These are phyloP conservation scores for Cyphomyrmex costatus DNA, from an alignment of 1,140 invertebrate species.

Conservation along the genomic window DNA sequence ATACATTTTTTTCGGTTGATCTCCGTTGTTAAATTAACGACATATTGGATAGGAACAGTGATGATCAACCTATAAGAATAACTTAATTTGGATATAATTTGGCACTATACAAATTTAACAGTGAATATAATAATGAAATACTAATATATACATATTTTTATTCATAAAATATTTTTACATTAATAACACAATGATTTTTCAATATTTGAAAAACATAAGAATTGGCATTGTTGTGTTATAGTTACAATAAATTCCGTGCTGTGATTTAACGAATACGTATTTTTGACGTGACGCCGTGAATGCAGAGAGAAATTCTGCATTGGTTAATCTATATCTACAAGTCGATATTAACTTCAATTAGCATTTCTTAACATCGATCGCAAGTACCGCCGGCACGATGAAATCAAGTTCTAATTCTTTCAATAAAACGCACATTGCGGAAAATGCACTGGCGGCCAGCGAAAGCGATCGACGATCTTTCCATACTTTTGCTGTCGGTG, in stretches of 20 bases:
- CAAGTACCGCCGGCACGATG: neutral
- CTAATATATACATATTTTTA: neutral
- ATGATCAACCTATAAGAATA: no score
- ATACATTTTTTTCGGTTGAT: no score
- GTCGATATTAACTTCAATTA: neutral
- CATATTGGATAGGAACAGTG: no score
- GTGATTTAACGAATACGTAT: neutral
- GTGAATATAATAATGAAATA: no score
- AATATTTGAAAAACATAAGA: neutral
- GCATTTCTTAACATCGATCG: neutral
- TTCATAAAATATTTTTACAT: neutral
- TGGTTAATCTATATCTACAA: neutral
- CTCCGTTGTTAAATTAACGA: no score
- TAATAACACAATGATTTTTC: neutral
- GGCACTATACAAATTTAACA: no score
- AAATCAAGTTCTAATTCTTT: slow-evolving; percentile 39
- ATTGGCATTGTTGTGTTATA: neutral
- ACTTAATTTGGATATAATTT: no score
- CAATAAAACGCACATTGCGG: neutral
- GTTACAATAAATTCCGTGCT: neutral
- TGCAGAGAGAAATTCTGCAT: neutral
- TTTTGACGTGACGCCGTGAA: neutral
- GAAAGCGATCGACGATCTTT: slow-evolving; percentile 34
- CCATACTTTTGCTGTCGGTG: neutral
- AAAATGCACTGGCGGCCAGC: slow-evolving; percentile 17